Evolutionary conservation across 2,888 invertebrate genomes (phyloP).

Genomic region (Drosophila emarginata): DNA sequence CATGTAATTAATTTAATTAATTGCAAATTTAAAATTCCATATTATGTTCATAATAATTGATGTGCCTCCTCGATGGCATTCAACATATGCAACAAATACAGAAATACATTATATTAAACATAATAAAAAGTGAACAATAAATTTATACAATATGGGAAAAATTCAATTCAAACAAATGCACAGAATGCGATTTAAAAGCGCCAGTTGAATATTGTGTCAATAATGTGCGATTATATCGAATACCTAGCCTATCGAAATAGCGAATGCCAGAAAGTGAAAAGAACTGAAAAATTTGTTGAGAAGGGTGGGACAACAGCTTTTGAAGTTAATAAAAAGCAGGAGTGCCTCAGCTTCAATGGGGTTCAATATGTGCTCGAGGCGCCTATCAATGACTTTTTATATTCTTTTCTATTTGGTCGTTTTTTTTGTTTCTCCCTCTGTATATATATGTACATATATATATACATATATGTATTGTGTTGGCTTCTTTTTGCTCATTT

Average conservation of each 20-base stretch:
- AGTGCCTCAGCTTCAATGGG: constrained; percentile 10
- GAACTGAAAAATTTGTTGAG: background rate
- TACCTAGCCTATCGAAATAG: constrained; percentile 31
- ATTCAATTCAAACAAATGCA: background rate
- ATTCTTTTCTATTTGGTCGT: background rate
- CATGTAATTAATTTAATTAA: constrained; percentile 60
- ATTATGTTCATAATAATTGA: constrained; percentile 47
- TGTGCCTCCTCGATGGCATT: constrained; percentile 22
- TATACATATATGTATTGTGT: constrained; percentile 1
- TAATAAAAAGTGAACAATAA: background rate
- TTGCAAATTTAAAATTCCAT: constrained; percentile 40
- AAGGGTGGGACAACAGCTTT: constrained; percentile 33
- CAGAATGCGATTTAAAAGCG: constrained; percentile 31
- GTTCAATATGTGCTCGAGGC: constrained; percentile 24
- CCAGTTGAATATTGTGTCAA: constrained; percentile 61
- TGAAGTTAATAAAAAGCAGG: constrained; percentile 56
- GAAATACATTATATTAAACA: constrained; percentile 18
- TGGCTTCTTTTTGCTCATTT: constrained; percentile 29
- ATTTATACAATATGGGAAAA: background rate
- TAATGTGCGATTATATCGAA: constrained; percentile 65
- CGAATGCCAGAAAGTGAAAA: constrained; percentile 20
- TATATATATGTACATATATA: no score
- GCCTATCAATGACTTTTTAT: background rate
- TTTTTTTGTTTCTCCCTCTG: background rate
- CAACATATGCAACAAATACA: constrained; percentile 46